Base-by-base conservation (phyloP, 2,888 invertebrate species). In the Watsonalla cultraria region DNA sequence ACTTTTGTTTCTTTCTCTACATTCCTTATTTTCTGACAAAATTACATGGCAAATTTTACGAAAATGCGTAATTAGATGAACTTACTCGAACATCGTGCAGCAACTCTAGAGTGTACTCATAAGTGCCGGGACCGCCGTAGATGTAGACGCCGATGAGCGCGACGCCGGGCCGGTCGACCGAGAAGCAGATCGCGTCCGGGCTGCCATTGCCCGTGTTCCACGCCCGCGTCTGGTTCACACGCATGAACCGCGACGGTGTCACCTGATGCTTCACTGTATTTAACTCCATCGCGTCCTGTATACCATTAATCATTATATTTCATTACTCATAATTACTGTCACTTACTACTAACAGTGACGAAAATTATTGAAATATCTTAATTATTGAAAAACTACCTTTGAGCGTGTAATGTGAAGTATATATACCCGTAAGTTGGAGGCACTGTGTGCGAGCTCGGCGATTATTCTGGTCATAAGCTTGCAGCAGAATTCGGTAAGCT, bases 121-220 rank as follows among this genome's bases (percentile, higher is more conserved):
- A 97, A 68, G 93, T 94, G 0, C 97, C 97, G 4, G 95, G 93
- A 0, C 98, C 98, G 0, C 96, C 96, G 79, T 97, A 99, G 37
- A 98, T 94, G 69, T 95, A 95, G 5, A 96, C 96, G 0, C 99
- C 99, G 35, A 96, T 96, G 46, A 99, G 93, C 33, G 96, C 94
- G 49, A 99, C 94, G 2, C 98, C 98, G 0, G 96, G 92, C 15
- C 96, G 92, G 87, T 99, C 98, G 8, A 99, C 98, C 42, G 95
- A 95, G 76, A 99, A 98, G 72, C 97, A 97, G 70, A 99, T 96
- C 0, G 98, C 98, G 86, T 99, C 99, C 0, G 98, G 97, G 8
- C 97, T 97, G 37, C 98, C 98, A 80, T 97, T 98, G 5, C 98
- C 98, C 0, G 98, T 98, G 80, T 99, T 98, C 99, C 99, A 99